These are phyloP conservation scores for Oligia fasciuncula DNA, from an alignment of 2,888 invertebrate species.

Conservation along the genomic window DNA sequence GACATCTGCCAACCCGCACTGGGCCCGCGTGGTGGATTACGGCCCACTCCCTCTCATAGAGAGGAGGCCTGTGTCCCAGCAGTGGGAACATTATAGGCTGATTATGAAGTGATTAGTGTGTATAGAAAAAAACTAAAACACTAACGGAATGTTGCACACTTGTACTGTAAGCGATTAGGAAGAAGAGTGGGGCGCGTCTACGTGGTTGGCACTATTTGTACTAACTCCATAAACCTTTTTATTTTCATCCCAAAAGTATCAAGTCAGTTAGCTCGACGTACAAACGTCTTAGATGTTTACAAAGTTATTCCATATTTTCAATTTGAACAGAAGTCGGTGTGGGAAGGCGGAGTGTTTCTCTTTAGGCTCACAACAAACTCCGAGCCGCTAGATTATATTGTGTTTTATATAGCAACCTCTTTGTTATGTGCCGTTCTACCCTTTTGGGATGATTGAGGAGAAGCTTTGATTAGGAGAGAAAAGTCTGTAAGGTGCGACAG, in stretches of 20 bases:
- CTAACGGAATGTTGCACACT: too few species aligned
- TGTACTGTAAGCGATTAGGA: too few species aligned
- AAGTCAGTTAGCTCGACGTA: constrained; percentile 65
- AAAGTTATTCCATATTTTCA: constrained; percentile 89
- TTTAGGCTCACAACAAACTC: constrained; percentile 66
- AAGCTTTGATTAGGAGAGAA: constrained; percentile 21
- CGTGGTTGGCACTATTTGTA: neutral
- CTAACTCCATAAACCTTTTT: neutral
- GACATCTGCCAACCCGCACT: too few species aligned
- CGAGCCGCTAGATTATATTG: constrained; percentile 50
- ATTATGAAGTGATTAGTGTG: too few species aligned
- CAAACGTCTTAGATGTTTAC: constrained; percentile 84
- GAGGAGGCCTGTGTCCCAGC: too few species aligned
- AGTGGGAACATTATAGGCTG: too few species aligned
- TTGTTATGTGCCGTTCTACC: constrained; percentile 55
- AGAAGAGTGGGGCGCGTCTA: too few species aligned
- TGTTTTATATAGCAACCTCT: constrained; percentile 53
- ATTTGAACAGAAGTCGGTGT: constrained; percentile 85
- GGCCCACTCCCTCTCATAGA: too few species aligned
- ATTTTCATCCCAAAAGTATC: constrained; percentile 72
- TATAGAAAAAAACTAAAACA: too few species aligned
- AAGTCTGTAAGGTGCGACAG: constrained; percentile 37
- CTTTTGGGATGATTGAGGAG: constrained; percentile 39
- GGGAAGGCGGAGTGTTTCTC: constrained; percentile 81
- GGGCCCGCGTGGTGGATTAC: too few species aligned